A percentile compares a stretch with the other conserved stretches of the same genome.
phyloP scores from a whole-genome alignment of 2,797 vertebrate genomes.

The Leucoraja ocellata region DNA sequence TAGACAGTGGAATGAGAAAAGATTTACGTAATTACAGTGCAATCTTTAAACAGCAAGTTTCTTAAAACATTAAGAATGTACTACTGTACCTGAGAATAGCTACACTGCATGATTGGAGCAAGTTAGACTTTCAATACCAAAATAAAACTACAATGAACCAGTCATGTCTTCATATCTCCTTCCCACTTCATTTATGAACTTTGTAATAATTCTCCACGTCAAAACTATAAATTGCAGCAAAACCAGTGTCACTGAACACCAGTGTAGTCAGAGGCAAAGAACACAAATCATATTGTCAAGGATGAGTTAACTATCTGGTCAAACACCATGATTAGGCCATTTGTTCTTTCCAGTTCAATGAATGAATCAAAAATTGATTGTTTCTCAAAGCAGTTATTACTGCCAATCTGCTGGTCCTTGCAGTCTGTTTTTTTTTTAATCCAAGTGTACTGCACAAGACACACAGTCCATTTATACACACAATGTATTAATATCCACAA shows the following conservation, averaged over 20 bases:
- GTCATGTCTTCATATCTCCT: neutral
- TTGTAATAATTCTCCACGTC: neutral
- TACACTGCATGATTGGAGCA: neutral
- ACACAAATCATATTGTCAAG: neutral
- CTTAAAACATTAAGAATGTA: neutral
- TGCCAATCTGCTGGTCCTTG: neutral
- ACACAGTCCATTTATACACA: neutral
- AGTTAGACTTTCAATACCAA: neutral
- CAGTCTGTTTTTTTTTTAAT: neutral
- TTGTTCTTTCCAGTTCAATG: neutral
- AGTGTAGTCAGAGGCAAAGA: neutral
- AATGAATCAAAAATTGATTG: neutral
- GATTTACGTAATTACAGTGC: neutral
- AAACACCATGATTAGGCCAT: neutral
- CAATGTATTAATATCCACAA: neutral
- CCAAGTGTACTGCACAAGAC: neutral
- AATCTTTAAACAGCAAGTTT: neutral
- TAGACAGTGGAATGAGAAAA: neutral
- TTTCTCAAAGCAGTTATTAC: neutral
- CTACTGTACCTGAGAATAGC: neutral
- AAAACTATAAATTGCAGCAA: neutral
- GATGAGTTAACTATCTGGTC: neutral
- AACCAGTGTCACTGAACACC: neutral
- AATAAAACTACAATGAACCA: neutral
- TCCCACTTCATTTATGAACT: neutral